phyloP scores from a whole-genome alignment of 2,888 invertebrate species.

The Sarcophaga rosellei region DNA sequence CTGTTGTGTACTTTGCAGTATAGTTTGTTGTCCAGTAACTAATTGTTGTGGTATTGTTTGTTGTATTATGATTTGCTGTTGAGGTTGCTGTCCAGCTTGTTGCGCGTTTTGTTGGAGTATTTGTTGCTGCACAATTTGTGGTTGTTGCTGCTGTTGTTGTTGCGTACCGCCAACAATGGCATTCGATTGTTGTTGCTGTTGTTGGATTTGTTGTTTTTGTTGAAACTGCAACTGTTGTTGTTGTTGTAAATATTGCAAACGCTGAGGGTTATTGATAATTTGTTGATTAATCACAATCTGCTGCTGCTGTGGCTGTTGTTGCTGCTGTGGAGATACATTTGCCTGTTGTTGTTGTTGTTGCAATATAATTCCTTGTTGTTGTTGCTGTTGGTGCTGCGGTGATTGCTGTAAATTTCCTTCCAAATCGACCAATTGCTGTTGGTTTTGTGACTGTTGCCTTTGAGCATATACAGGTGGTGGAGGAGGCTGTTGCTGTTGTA shows the following conservation, averaged over 20 bases:
- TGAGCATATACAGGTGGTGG: conserved; percentile 72
- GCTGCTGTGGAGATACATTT: conserved; percentile 74
- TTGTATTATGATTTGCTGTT: conserved; percentile 73
- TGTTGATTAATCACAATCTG: conserved; percentile 80
- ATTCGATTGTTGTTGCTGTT: conserved; percentile 71
- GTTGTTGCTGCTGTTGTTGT: conserved; percentile 75
- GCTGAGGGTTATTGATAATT: conserved; percentile 79
- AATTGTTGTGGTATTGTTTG: conserved; percentile 66
- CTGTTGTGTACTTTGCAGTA: conserved; percentile 46
- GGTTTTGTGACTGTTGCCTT: conserved; percentile 67
- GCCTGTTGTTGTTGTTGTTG: conserved; percentile 73
- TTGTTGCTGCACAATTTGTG: conserved; percentile 81
- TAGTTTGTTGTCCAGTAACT: conserved; percentile 45
- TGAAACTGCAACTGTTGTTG: conserved; percentile 78
- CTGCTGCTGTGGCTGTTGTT: conserved; percentile 79
- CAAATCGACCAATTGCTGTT: conserved; percentile 66
- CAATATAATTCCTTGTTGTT: conserved; percentile 74
- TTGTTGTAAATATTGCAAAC: conserved; percentile 78
- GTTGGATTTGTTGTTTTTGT: conserved; percentile 72
- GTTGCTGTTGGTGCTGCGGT: conserved; percentile 57
- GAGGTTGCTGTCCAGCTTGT: conserved; percentile 80
- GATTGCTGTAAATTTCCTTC: conserved; percentile 68
- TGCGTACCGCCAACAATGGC: conserved; percentile 69
- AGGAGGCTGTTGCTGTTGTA: conserved; percentile 72
- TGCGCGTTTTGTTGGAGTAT: conserved; percentile 79